Base-by-base conservation (phyloP, 2,888 invertebrate genomes). In the Oscheius sp. region DNA sequence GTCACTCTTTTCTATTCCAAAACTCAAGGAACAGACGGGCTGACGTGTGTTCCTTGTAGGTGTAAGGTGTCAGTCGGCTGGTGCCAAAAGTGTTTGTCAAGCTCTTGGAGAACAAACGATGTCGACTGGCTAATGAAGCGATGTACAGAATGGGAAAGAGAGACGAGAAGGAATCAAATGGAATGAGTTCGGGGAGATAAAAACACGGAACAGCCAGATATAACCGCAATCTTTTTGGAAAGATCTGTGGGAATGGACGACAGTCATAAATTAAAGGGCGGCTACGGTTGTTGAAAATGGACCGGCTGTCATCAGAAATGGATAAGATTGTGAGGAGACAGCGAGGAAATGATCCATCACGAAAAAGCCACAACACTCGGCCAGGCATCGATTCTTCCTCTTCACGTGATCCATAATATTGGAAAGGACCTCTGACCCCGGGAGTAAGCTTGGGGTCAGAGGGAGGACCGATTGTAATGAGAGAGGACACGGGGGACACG, bases 61-160 rank as follows among this genome's bases (percentile, higher is more conserved):
- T 61, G 21, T 43, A 61, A 61, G 61, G 61, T 61, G 61, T 61
- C 61, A 45, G 45, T n/a, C n/a, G 21, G n/a, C n/a, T 27, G 43
- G 61, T 43, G 61, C 61, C 61, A 61, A 35, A 61, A 61, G 43
- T 61, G 61, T 61, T 61, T 61, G 61, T 43, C 43, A 43, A 61
- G 43, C 55, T 55, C 55, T 55, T 13, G 49, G 49, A 13, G 49
- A 13, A 49, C 49, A n/a, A 49, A 58, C 35, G 27, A 25, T 13
- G 25, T 27, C n/a, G 61, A 35, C 41, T 41, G 43, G 41, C 55
- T 55, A 55, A 55, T 55, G 23, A 55, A 25, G 55, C 49, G 16
- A 16, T 3, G n/a, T 49, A 49, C 21, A 49, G 13, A 13, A 49
- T 3, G 49, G 13, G n/a, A 49, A 49, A 49, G 13, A 6, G 21